Percentiles rank a stretch among this genome's conserved stretches.
Conservation (phyloP, 2,888 invertebrate species). For the Peribatodes rhomboidaria region DNA sequence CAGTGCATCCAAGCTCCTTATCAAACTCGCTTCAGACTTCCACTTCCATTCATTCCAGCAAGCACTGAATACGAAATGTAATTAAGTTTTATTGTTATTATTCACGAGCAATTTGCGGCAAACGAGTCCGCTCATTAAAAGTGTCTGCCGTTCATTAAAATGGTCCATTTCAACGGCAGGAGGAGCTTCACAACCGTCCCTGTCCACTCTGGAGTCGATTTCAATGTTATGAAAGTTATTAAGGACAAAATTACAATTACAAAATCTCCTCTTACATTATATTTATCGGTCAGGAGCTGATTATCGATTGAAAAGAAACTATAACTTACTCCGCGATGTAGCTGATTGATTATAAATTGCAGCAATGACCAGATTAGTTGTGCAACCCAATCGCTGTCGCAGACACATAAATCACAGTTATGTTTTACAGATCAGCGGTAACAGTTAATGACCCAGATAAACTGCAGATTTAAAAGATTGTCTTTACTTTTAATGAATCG, state of each 20-base stretch:
- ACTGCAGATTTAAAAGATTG: constrained; percentile 25
- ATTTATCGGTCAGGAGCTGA: no score
- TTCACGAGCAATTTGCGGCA: constrained; percentile 26
- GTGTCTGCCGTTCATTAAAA: constrained; percentile 31
- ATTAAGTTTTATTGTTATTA: constrained; percentile 38
- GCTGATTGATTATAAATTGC: constrained; percentile 32
- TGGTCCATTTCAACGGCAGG: not conserved
- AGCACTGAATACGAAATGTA: constrained; percentile 34
- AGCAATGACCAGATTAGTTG: constrained; percentile 21
- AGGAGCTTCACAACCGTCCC: not conserved
- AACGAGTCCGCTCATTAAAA: constrained; percentile 39
- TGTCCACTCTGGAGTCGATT: constrained; percentile 3
- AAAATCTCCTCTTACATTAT: not conserved
- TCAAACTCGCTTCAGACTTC: not conserved
- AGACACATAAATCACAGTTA: constrained; percentile 33
- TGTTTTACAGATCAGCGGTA: constrained; percentile 33
- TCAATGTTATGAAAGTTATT: not conserved
- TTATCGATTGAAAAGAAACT: constrained; percentile 6
- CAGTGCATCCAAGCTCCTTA: not conserved
- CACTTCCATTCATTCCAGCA: constrained; percentile 3
- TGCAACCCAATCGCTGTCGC: constrained; percentile 32
- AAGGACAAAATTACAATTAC: not conserved
- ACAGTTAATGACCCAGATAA: constrained; percentile 34
- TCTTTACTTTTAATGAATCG: constrained; percentile 28
- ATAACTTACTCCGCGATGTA: constrained; percentile 5